A percentile compares a stretch with the other conserved stretches of the same genome.
phyloP scores from a whole-genome alignment of 2,113 vertebrate genomes.

The Callospermophilus lateralis region DNA sequence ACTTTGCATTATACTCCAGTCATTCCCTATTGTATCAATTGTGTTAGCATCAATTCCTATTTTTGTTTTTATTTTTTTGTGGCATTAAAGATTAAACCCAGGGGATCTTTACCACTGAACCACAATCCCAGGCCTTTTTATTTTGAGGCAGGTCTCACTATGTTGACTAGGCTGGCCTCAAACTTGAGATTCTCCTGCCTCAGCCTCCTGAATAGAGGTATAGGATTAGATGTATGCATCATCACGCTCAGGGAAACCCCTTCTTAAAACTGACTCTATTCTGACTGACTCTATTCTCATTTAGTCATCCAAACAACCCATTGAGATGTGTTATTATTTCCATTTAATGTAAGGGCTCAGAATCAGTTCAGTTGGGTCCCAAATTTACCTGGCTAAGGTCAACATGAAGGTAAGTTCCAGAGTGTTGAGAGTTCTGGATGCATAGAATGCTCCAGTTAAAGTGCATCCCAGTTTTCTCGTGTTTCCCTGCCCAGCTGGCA shows the following conservation, averaged over 20 bases:
- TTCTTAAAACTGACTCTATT: background rate
- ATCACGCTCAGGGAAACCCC: too few relatives aligned
- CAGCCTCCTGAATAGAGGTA: too few relatives aligned
- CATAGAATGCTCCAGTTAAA: fast-evolving
- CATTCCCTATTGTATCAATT: background rate
- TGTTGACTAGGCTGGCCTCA: too few relatives aligned
- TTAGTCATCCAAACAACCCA: background rate
- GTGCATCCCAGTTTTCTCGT: background rate
- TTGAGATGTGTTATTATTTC: background rate
- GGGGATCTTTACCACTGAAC: too few relatives aligned
- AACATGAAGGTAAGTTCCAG: background rate
- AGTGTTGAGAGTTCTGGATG: too few relatives aligned
- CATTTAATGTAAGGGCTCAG: background rate
- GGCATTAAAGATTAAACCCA: too few relatives aligned
- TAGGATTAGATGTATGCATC: too few relatives aligned
- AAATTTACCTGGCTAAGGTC: background rate
- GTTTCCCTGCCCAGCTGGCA: background rate
- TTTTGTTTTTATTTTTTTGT: background rate
- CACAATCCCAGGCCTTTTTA: too few relatives aligned
- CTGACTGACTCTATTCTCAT: background rate
- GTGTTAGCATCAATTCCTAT: too few relatives aligned
- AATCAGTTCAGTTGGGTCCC: background rate
- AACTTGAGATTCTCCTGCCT: too few relatives aligned
- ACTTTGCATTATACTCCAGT: background rate
- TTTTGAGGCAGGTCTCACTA: too few relatives aligned